A percentile compares a stretch with the other conserved stretches of the same genome.
These are phyloP conservation scores for Drosophila bunnanda DNA, from an alignment of 2,888 invertebrate species.

Conservation along the genomic window DNA sequence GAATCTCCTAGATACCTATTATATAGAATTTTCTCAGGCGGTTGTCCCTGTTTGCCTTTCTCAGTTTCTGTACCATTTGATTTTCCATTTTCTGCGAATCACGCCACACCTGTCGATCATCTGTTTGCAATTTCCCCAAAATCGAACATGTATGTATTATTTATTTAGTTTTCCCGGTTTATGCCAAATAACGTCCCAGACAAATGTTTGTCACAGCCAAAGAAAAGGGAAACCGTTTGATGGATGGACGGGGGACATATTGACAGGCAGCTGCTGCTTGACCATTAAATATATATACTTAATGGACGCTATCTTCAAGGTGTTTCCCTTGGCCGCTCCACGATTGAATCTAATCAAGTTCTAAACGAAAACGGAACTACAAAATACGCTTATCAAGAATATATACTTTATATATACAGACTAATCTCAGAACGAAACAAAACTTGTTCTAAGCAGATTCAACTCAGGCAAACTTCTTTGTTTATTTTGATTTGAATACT, in stretches of 20 bases:
- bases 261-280: slow-evolving; percentile 42
- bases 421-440: slow-evolving; percentile 17
- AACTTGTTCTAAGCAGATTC: slow-evolving; percentile 41
- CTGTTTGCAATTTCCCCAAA: slow-evolving; percentile 25
- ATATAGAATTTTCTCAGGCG: not conserved
- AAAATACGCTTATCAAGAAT: slow-evolving; percentile 22
- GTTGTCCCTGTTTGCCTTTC: slow-evolving; percentile 12
- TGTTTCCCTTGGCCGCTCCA: slow-evolving; percentile 36
- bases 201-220: slow-evolving; percentile 38
- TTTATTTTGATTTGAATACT: slow-evolving; percentile 40
- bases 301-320: slow-evolving; percentile 22
- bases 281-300: slow-evolving; percentile 3
- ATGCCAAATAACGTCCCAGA: slow-evolving; percentile 28
- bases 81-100: slow-evolving; percentile 14
- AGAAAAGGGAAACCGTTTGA: slow-evolving; percentile 31
- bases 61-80: slow-evolving; percentile 6
- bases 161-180: slow-evolving; percentile 9
- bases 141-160: slow-evolving; percentile 9
- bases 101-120: slow-evolving; percentile 37
- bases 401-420: not conserved
- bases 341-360: slow-evolving; percentile 16
- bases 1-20: not conserved
- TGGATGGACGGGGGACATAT: slow-evolving; percentile 33
- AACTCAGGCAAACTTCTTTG: slow-evolving; percentile 33
- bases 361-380: slow-evolving; percentile 27